Evolutionary conservation across 2,888 invertebrate genomes (phyloP).

Genomic region (Ctena decussata): DNA sequence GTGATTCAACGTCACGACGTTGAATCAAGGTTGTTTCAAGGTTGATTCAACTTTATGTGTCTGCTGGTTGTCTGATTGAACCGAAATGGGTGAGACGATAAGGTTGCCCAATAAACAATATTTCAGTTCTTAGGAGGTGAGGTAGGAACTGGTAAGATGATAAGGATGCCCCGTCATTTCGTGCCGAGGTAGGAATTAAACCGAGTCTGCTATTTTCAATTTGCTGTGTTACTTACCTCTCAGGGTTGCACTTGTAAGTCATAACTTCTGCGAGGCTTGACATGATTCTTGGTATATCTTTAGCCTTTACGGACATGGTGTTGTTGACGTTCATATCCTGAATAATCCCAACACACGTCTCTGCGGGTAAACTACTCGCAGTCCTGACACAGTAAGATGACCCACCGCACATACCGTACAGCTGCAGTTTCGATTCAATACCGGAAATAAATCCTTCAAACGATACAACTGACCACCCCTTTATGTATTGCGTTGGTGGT

Average conservation of each 20-base stretch:
- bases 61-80: too few species aligned
- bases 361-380: constrained; percentile 33
- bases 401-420: constrained; percentile 8
- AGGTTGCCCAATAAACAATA: too few species aligned
- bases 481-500: constrained; percentile 22
- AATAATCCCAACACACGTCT: constrained; percentile 39
- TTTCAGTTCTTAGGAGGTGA: too few species aligned
- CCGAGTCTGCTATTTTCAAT: too few species aligned
- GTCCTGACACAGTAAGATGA: constrained; percentile 32
- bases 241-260: constrained; percentile 29
- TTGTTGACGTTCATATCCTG: constrained; percentile 23
- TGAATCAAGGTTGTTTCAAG: too few species aligned
- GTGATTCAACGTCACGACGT: too few species aligned
- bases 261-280: constrained; percentile 27
- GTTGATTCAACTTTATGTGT: too few species aligned
- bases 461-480: constrained; percentile 20
- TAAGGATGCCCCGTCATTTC: too few species aligned
- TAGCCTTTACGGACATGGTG: constrained; percentile 36
- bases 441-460: constrained; percentile 39
- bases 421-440: constrained; percentile 45
- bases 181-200: too few species aligned
- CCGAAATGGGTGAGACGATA: too few species aligned
- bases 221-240: constrained; percentile 10
- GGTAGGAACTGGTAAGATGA: too few species aligned
- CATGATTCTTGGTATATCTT: constrained; percentile 33